These are phyloP conservation scores for Cassiopea xamachana DNA, from an alignment of 30 jellyfish, hydroid and myxozoan species.

Conservation along the genomic window DNA sequence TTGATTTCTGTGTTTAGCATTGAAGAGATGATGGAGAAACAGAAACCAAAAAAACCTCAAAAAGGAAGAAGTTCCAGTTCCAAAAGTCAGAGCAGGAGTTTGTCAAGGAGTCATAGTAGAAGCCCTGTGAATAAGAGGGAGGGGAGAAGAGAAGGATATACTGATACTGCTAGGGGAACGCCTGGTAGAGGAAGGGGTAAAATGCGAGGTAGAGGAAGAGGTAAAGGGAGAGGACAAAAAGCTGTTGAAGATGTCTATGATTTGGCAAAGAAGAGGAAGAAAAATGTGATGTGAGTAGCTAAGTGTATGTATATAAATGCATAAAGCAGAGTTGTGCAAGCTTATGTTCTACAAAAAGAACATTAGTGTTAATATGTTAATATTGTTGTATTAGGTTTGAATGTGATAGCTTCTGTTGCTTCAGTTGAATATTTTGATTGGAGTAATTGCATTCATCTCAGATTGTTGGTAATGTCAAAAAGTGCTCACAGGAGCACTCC, in stretches of 20 bases:
- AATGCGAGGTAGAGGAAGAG: constrained; percentile 36
- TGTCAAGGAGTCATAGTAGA: constrained; percentile 19
- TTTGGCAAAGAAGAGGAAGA: constrained; percentile 38
- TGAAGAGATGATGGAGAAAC: not conserved
- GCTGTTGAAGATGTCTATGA: constrained; percentile 14
- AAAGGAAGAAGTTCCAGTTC: not conserved
- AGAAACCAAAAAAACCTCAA: constrained; percentile 14
- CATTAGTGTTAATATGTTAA: too few relatives aligned
- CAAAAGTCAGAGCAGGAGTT: constrained; percentile 13
- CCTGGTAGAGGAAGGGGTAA: constrained; percentile 62
- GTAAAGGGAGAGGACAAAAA: constrained; percentile 48
- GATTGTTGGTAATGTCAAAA: too few relatives aligned
- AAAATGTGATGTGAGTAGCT: constrained; percentile 36
- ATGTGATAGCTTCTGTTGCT: too few relatives aligned
- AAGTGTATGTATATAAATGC: not conserved
- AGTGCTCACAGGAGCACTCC: too few relatives aligned
- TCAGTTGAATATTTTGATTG: too few relatives aligned
- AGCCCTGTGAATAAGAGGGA: constrained; percentile 37
- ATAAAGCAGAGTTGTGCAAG: not conserved
- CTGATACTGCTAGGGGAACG: constrained; percentile 35
- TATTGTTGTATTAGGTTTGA: too few relatives aligned
- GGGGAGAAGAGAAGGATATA: constrained; percentile 10
- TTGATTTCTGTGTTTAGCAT: not conserved
- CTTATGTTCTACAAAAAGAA: too few relatives aligned
- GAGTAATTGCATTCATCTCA: too few relatives aligned